Percentiles rank a stretch among this genome's conserved stretches.
Conservation (phyloP, 1,140 invertebrate genomes). For the Protaetia brevitarsis region DNA sequence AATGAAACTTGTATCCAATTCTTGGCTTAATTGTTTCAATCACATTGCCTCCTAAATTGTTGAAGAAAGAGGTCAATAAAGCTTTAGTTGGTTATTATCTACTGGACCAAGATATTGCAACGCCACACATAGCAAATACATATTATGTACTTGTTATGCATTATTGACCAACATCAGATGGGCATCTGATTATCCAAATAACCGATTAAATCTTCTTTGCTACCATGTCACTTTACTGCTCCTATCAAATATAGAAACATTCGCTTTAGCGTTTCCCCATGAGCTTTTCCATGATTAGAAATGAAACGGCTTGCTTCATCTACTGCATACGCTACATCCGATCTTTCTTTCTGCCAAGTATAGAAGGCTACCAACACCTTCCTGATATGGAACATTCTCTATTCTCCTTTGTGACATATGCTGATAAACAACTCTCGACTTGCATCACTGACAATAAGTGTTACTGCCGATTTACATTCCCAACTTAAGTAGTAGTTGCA, state of each 20-base stretch:
- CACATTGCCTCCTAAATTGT: constrained; percentile 5
- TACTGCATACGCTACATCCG: constrained; percentile 36
- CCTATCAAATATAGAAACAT: constrained; percentile 48
- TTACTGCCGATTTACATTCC: too few species aligned
- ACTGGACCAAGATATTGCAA: constrained; percentile 39
- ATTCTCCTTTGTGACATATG: constrained; percentile 17
- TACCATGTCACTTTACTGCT: constrained; percentile 29
- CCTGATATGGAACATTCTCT: constrained; percentile 36
- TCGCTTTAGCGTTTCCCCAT: constrained; percentile 45
- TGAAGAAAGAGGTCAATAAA: constrained; percentile 43
- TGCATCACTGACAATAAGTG: too few species aligned
- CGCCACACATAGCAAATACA: constrained; percentile 37
- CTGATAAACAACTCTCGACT: too few species aligned
- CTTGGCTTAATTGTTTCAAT: background rate
- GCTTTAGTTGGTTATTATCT: constrained; percentile 47
- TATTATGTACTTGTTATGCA: constrained; percentile 46
- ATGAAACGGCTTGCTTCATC: constrained; percentile 40
- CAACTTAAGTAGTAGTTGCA: too few species aligned
- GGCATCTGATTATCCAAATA: constrained; percentile 46
- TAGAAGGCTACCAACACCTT: constrained; percentile 41
- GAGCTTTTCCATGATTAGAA: constrained; percentile 29
- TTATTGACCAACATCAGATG: constrained; percentile 34
- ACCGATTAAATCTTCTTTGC: background rate
- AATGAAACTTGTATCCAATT: background rate
- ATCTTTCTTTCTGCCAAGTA: constrained; percentile 34